Evolutionary conservation across 2,888 invertebrate genomes (phyloP).

Genomic region (Leptinotarsa haldemani): DNA sequence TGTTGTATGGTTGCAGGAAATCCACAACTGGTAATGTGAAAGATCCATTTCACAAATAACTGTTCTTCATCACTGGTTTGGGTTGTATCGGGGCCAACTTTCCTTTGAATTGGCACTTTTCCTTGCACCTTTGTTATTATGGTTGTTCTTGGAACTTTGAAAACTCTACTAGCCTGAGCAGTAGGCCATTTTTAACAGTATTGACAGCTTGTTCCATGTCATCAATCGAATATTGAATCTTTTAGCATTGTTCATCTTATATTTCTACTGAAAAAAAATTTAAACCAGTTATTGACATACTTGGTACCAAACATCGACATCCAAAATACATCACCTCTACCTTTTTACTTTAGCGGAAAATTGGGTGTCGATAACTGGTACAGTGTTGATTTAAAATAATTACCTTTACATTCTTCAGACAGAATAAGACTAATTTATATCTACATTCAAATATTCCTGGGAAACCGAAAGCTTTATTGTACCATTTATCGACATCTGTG

Average conservation of each 20-base stretch:
- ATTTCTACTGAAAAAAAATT: slow-evolving; percentile 16
- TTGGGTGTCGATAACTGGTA: slow-evolving; percentile 3
- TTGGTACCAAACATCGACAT: neutral
- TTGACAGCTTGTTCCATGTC: slow-evolving; percentile 22
- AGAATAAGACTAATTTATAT: slow-evolving; percentile 19
- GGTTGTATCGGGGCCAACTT: no score
- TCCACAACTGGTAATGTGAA: slow-evolving; percentile 18
- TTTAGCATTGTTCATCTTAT: slow-evolving; percentile 25
- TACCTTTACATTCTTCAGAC: slow-evolving; percentile 16
- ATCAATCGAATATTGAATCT: slow-evolving; percentile 30
- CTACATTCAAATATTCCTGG: slow-evolving; percentile 17
- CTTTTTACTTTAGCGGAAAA: slow-evolving; percentile 22
- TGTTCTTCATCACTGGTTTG: slow-evolving; percentile 26
- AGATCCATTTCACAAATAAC: slow-evolving; percentile 29
- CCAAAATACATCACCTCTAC: slow-evolving; percentile 1
- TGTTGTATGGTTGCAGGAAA: slow-evolving; percentile 27
- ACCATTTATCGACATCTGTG: neutral
- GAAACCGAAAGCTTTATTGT: slow-evolving; percentile 16
- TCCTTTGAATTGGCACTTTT: no score
- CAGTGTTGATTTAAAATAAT: slow-evolving; percentile 19
- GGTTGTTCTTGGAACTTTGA: no score
- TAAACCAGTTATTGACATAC: slow-evolving; percentile 24
- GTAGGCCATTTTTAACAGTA: slow-evolving; percentile 27
- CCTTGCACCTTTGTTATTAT: no score
- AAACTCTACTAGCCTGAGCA: slow-evolving; percentile 30